Base-by-base conservation (phyloP, 2,797 vertebrate species). In the Ctenosaura bakeri region DNA sequence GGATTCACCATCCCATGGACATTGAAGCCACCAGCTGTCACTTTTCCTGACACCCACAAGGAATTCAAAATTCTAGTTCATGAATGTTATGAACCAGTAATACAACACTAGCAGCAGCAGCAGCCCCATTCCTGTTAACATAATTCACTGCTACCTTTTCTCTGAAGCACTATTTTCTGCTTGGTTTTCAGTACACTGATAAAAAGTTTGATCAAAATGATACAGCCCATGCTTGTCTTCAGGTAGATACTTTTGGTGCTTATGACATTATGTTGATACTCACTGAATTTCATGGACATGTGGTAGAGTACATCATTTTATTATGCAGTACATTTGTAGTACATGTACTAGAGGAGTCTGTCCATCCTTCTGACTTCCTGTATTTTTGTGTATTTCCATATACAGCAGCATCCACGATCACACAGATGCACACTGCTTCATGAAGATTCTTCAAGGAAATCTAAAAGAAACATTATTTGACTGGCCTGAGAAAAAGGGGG, bases 391-490 rank as follows among this genome's bases (percentile, higher is more conserved):
- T 95, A 93, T 95, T 88, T 73, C 90, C 85, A 91, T 95, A 93
- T 98, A 96, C 97, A 99, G 99, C 96, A 99, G 98, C 93, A 99
- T 99, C 97, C 99, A 99, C 59, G 99, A 99, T 96, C 99, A 99
- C 96, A 97, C 98, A 88, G 96, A 99, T 95, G 99, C 99, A 56
- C 99, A 99, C 96, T 99, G 99, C 96, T 99, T 99, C 97, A 97
- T 99, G 98, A 99, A 99, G 98, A 97, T 99, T 90, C 98, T 99
- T 20, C 98, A 99, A 94, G 99, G 99, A 76, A 98, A 98, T 94
- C 97, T 99, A 89, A 99, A 99, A 95, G 99, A 99, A 96, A 99
- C 99, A 0, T 95, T 98, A 50, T 99, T 99, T 89, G 96, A 98
- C 4, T 99, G 99, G 99, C 99, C 99, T 3, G 97, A 98, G 46